A percentile compares a stretch with the other conserved stretches of the same genome.
These are phyloP conservation scores for Champsocephalus gunnari DNA, from an alignment of 2,797 vertebrate genomes.

Conservation along the genomic window DNA sequence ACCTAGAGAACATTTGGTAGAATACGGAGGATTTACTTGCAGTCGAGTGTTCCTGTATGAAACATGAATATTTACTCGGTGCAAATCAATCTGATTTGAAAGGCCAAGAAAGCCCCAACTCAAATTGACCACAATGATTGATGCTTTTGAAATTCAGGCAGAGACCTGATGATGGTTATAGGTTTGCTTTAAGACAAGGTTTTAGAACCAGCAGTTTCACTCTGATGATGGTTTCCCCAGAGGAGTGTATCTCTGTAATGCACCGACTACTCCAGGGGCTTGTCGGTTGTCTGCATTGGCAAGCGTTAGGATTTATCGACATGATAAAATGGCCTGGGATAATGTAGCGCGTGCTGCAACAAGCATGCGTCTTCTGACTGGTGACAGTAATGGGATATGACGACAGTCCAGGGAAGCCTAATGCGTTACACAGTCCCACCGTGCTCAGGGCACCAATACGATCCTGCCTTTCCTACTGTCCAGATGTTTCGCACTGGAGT, in stretches of 20 bases:
- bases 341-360: slow-evolving; percentile 14
- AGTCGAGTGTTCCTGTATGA: too few species aligned
- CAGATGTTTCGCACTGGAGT: slow-evolving; percentile 68
- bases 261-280: not conserved
- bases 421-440: slow-evolving; percentile 61
- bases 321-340: slow-evolving; percentile 33
- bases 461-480: slow-evolving; percentile 55
- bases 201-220: slow-evolving; percentile 15
- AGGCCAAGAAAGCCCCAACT: not conserved
- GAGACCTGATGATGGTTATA: slow-evolving; percentile 29
- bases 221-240: slow-evolving; percentile 24
- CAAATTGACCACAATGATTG: slow-evolving; percentile 23
- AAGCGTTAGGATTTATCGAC: slow-evolving; percentile 31
- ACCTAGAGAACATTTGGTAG: too few species aligned
- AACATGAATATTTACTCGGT: too few species aligned
- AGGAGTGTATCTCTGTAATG: not conserved
- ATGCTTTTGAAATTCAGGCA: slow-evolving; percentile 15
- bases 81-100: slow-evolving; percentile 5
- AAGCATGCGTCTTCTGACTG: slow-evolving; percentile 2
- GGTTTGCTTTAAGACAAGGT: slow-evolving; percentile 6
- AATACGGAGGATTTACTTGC: too few species aligned
- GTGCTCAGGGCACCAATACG: slow-evolving; percentile 62
- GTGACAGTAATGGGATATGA: slow-evolving; percentile 51
- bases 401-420: slow-evolving; percentile 37
- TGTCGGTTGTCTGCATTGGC: not conserved